These are phyloP conservation scores for Drosophila anomalata DNA, from an alignment of 2,888 invertebrate species.

Conservation along the genomic window DNA sequence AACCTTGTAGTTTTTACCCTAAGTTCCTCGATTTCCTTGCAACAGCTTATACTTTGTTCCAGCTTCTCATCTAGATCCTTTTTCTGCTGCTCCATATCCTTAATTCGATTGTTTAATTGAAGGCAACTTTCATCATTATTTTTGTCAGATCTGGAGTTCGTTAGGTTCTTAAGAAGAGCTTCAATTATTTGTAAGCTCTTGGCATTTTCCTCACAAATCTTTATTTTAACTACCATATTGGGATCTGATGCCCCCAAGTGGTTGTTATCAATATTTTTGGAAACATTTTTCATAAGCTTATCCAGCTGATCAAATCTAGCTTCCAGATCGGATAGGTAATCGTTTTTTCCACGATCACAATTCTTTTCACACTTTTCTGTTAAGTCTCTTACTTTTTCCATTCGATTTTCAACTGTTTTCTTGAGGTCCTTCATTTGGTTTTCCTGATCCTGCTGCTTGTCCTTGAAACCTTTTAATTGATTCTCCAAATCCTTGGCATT, in stretches of 20 bases:
- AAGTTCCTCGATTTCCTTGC: too few species aligned
- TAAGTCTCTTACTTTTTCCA: not conserved
- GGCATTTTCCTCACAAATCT: not conserved
- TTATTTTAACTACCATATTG: not conserved
- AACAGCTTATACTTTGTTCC: not conserved
- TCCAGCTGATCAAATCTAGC: constrained; percentile 21
- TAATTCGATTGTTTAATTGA: constrained; percentile 20
- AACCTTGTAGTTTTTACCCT: not conserved
- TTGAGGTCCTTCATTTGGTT: not conserved
- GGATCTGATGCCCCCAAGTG: not conserved
- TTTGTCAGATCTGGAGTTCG: too few species aligned
- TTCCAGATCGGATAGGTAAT: not conserved
- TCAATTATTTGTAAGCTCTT: not conserved
- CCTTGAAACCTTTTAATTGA: constrained; percentile 18
- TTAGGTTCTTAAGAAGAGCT: not conserved
- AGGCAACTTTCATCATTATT: not conserved
- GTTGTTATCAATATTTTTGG: not conserved
- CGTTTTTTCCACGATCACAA: not conserved
- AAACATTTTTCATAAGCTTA: constrained; percentile 5
- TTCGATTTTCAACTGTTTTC: constrained; percentile 1
- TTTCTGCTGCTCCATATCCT: constrained; percentile 32
- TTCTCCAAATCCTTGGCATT: constrained; percentile 6
- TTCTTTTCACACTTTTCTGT: constrained; percentile 16
- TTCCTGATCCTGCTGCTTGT: constrained; percentile 26
- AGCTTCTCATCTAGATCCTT: not conserved